Conservation (phyloP, 2,797 vertebrate genomes). For the Brachyalestes nurse region DNA sequence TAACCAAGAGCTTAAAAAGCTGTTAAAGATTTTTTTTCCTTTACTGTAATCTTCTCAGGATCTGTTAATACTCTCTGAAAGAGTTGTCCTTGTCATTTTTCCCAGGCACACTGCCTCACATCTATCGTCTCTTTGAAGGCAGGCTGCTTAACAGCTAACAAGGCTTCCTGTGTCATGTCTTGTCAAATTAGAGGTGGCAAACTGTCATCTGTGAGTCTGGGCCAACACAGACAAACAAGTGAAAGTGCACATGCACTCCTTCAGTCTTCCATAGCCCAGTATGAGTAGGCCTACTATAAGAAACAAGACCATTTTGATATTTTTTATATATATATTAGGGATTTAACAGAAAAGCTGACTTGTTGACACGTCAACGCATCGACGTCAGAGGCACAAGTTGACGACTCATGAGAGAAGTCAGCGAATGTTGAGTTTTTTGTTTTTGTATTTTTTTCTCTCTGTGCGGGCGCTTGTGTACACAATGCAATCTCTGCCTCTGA, state of each 20-base stretch:
- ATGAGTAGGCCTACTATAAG: too few species aligned
- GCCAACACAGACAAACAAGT: constrained; percentile 48
- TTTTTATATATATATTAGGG: too few species aligned
- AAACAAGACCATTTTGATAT: too few species aligned
- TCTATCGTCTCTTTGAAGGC: constrained; percentile 71
- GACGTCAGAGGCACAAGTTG: too few species aligned
- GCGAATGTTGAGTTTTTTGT: too few species aligned
- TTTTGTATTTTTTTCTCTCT: too few species aligned
- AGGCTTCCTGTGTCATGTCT: constrained; percentile 73
- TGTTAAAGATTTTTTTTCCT: constrained; percentile 13
- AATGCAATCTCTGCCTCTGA: too few species aligned
- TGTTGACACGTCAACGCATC: too few species aligned
- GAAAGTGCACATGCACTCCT: not conserved
- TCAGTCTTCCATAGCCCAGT: not conserved
- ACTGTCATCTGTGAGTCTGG: constrained; percentile 68
- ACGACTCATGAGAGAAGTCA: too few species aligned
- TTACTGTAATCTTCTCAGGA: constrained; percentile 29
- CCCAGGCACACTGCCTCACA: constrained; percentile 63
- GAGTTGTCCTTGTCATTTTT: constrained; percentile 44
- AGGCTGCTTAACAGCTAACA: constrained; percentile 75
- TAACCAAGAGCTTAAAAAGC: constrained; percentile 7
- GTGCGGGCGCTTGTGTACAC: too few species aligned
- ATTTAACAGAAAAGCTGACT: too few species aligned
- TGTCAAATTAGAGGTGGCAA: constrained; percentile 71
- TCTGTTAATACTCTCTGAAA: constrained; percentile 32